Base-by-base conservation (phyloP, 2,113 vertebrate genomes). In the Gadus chalcogrammus region DNA sequence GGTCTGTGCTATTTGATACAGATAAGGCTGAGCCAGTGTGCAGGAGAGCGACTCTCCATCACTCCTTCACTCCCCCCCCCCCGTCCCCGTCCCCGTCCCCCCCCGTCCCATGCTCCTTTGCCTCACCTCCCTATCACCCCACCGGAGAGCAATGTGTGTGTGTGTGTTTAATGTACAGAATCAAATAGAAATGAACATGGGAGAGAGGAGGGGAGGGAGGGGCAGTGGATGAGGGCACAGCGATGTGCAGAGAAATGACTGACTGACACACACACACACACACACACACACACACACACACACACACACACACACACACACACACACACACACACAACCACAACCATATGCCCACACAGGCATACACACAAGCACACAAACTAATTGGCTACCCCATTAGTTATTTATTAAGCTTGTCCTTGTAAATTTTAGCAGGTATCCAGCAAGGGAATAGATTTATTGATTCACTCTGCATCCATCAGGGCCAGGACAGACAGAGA, bases 331-430 rank as follows among this genome's bases (percentile, higher is more conserved):
- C 65, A 64, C 35, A 68, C 59, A 68, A 24, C 68, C 59, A 79
- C 38, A 74, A 67, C 69, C 62, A 62, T 73, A 71, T 20, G 31
- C 15, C 67, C 15, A 56, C 15, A 78, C 77, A 71, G 56, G 79
- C 66, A 70, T 75, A 70, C 15, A 63, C 16, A 15, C 38, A 63
- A 6, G 16, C 81, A 77, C 82, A 84, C 80, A 87, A 81, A 81
- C 87, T 88, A 88, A 90, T 88, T 90, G 88, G 88, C 88, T 76
- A 84, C 73, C 84, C 79, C 86, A 89, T 90, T 89, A 90, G 88
- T 86, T 87, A 90, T 89, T 88, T 89, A 90, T 90, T 88, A 90
- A 86, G 87, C 87, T 87, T 90, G 86, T 90, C 87, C 88, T 90
- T 89, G 88, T 90, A 88, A 85, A 90, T 90, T 89, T 87, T 76